These are phyloP conservation scores for Entomyzon cyanotis DNA, from an alignment of 2,113 vertebrate species.

Conservation along the genomic window DNA sequence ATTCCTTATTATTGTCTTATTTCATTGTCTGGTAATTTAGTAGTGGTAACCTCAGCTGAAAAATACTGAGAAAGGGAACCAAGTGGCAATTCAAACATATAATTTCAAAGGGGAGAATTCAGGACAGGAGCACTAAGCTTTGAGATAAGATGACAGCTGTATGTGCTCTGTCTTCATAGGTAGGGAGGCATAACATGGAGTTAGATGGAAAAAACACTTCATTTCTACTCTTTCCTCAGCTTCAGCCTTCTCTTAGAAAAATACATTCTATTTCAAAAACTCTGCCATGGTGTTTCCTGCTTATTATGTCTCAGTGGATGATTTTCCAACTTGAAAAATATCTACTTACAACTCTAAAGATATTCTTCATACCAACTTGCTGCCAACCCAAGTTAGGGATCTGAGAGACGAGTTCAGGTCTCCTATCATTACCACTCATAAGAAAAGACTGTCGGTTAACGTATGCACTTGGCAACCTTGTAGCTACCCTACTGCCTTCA, in stretches of 20 bases:
- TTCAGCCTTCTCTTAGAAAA: background rate
- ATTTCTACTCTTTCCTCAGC: background rate
- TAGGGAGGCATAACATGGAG: background rate
- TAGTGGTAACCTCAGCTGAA: background rate
- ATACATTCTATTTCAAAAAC: background rate
- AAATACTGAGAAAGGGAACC: background rate
- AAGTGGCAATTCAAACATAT: background rate
- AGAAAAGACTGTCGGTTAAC: background rate
- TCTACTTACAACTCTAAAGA: background rate
- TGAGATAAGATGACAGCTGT: background rate
- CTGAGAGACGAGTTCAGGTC: background rate
- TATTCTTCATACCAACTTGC: background rate
- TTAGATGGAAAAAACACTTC: background rate
- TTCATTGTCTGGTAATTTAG: background rate
- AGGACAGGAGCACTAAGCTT: background rate
- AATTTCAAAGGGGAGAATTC: background rate
- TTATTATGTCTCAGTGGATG: background rate
- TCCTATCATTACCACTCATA: background rate
- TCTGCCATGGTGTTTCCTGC: background rate
- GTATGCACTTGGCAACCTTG: background rate
- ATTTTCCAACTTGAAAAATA: background rate
- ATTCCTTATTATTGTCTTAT: background rate
- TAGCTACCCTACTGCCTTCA: background rate
- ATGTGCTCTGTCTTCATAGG: background rate
- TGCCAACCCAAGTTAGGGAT: background rate